Evolutionary conservation across 53 echinoderm and acorn worm genomes (phyloP).

Genomic region (Actinopyga echinites): DNA sequence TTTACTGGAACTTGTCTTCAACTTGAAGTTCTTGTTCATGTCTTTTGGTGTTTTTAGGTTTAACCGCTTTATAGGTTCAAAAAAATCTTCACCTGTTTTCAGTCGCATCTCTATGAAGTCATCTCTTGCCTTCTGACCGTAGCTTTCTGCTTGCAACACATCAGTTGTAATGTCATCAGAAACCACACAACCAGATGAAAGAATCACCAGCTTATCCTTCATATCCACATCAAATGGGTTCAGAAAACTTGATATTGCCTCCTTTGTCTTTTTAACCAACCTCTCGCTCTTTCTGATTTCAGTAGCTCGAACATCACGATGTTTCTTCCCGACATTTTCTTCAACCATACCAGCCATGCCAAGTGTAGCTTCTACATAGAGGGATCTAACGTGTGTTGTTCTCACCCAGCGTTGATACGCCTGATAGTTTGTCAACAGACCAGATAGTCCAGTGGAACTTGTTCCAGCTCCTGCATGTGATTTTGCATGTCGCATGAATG

Average conservation of each 20-base stretch:
- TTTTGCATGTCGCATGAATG: background rate
- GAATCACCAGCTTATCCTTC: background rate
- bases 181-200: slow-evolving; percentile 6
- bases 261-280: background rate
- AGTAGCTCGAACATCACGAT: background rate
- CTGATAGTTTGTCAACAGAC: background rate
- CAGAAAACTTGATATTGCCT: slow-evolving; percentile 11
- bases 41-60: background rate
- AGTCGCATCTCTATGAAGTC: background rate
- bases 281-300: slow-evolving; percentile 7
- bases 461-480: background rate
- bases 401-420: background rate
- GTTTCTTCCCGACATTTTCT: background rate
- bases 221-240: slow-evolving; percentile 36
- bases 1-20: background rate
- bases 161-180: slow-evolving; percentile 4
- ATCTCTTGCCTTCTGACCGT: background rate
- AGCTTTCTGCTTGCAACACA: background rate
- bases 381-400: background rate
- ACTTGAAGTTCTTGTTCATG: slow-evolving; percentile 1
- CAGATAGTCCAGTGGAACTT: background rate
- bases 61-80: slow-evolving; percentile 14
- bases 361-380: background rate
- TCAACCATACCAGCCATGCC: background rate
- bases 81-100: background rate